phyloP scores from a whole-genome alignment of 2,113 vertebrate species.

The Poeciliopsis retropinna region DNA sequence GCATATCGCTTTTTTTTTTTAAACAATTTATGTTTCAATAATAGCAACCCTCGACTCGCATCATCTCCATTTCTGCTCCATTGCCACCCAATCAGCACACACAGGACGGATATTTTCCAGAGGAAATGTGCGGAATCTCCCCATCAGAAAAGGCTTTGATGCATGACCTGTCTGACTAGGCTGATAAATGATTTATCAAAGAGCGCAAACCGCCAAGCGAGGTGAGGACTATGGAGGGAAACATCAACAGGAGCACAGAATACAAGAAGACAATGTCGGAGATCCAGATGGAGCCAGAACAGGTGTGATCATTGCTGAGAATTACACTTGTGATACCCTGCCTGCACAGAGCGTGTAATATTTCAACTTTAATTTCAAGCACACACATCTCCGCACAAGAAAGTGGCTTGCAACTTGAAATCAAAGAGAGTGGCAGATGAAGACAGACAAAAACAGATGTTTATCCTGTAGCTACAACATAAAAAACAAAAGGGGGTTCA shows the following conservation, averaged over 20 bases:
- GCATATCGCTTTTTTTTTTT: neutral
- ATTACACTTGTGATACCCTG: conserved; percentile 50
- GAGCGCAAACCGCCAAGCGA: conserved; percentile 38
- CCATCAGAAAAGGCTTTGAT: conserved; percentile 57
- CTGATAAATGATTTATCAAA: conserved; percentile 68
- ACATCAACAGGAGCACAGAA: conserved; percentile 16
- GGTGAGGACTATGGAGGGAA: conserved; percentile 33
- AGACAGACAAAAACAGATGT: neutral
- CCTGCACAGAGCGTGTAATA: conserved; percentile 48
- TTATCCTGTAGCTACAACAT: neutral
- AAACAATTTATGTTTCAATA: conserved; percentile 4
- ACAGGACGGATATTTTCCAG: conserved; percentile 30
- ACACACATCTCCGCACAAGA: conserved; percentile 25
- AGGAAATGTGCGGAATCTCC: conserved; percentile 42
- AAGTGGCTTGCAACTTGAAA: conserved; percentile 17
- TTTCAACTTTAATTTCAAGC: conserved; percentile 54
- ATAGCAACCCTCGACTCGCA: conserved; percentile 6
- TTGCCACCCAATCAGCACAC: conserved; percentile 39
- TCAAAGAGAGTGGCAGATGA: neutral
- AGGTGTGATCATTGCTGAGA: conserved; percentile 59
- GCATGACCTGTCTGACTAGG: conserved; percentile 56
- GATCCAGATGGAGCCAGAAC: conserved; percentile 62
- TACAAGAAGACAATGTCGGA: conserved; percentile 5
- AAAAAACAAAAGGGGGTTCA: neutral
- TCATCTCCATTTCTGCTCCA: conserved; percentile 30